phyloP scores from a whole-genome alignment of 2,797 vertebrate species.

The Eulemur rubriventer region DNA sequence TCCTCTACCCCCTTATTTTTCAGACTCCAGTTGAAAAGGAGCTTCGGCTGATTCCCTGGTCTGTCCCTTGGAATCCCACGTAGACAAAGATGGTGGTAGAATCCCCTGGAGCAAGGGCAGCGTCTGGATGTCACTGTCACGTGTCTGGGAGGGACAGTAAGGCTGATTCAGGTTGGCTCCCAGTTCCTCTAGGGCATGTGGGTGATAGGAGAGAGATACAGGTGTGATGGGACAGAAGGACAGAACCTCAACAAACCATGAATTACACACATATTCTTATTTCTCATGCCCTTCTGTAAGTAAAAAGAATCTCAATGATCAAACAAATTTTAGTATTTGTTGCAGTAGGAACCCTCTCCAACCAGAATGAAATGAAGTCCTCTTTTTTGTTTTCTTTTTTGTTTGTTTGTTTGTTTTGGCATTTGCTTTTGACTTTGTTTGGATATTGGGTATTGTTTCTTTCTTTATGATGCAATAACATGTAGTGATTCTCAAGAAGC shows the following conservation, averaged over 20 bases:
- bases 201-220: fast-evolving
- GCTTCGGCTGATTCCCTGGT: fast-evolving
- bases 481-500: not conserved
- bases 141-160: fast-evolving
- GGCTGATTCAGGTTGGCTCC: not conserved
- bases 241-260: not conserved
- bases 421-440: not conserved
- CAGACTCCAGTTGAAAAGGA: not conserved
- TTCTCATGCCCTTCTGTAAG: not conserved
- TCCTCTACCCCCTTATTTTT: not conserved
- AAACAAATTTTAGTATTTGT: not conserved
- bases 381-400: not conserved
- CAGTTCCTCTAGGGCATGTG: fast-evolving
- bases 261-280: not conserved
- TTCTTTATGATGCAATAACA: not conserved
- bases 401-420: not conserved
- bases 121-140: not conserved
- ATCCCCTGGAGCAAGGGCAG: too few relatives aligned
- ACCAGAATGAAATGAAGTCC: too few relatives aligned
- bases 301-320: not conserved
- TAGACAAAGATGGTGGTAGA: not conserved
- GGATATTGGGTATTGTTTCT: not conserved
- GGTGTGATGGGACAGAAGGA: fast-evolving
- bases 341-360: not conserved
- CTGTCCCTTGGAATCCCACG: not conserved